phyloP scores from a whole-genome alignment of 2,113 vertebrate species.

The Cathartes aura region DNA sequence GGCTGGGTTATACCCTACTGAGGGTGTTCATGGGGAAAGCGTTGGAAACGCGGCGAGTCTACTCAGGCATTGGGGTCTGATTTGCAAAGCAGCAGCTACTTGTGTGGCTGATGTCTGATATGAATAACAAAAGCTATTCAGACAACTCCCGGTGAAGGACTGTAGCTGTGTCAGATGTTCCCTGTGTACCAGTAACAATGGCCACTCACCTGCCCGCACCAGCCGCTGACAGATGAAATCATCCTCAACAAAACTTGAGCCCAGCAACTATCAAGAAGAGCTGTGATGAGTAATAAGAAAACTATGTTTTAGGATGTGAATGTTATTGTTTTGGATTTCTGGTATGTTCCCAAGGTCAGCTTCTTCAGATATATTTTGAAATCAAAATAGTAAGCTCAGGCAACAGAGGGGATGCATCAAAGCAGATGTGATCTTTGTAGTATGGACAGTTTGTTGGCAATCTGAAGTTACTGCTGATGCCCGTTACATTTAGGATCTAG shows the following conservation, averaged over 20 bases:
- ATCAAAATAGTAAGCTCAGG: slow-evolving; percentile 13
- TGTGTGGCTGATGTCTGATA: background rate
- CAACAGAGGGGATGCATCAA: background rate
- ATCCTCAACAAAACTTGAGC: background rate
- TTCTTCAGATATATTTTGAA: slow-evolving; percentile 11
- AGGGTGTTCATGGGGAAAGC: background rate
- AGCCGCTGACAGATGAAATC: background rate
- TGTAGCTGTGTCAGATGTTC: background rate
- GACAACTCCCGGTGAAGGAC: background rate
- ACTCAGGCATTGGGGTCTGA: background rate
- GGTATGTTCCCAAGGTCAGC: background rate
- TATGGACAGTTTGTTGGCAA: background rate
- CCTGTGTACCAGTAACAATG: background rate
- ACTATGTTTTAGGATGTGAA: background rate
- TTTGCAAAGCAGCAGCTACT: background rate
- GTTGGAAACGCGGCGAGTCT: background rate
- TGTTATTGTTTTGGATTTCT: background rate
- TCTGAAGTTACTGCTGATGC: background rate
- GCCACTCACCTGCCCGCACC: background rate
- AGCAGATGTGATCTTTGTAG: background rate
- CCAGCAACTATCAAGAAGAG: background rate
- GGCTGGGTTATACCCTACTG: background rate
- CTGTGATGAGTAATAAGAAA: background rate
- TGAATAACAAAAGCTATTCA: background rate
- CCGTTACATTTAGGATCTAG: background rate